Evolutionary conservation across 2,888 invertebrate genomes (phyloP).

Genomic region (Glyphotaelius pellucidus): DNA sequence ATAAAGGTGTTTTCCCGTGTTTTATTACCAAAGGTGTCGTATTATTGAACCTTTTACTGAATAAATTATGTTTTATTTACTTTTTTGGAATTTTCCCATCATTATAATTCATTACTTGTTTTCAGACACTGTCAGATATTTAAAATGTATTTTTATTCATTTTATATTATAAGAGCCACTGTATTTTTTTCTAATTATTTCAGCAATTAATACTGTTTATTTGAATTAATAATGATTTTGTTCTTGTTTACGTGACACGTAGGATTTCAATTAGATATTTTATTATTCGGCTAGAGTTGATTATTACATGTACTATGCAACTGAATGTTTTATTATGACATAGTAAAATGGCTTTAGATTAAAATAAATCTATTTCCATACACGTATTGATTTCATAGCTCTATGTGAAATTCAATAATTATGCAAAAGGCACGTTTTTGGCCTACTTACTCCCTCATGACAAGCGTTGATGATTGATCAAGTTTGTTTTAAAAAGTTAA

Average conservation of each 20-base stretch:
- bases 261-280: not conserved
- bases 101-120: conserved; percentile 4
- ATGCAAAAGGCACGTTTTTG: not conserved
- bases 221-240: conserved; percentile 4
- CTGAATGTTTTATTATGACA: not conserved
- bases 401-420: not conserved
- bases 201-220: conserved; percentile 4
- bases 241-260: not conserved
- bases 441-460: not conserved
- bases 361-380: not conserved
- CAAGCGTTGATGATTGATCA: not conserved
- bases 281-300: not conserved
- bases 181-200: conserved; percentile 3
- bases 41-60: not conserved
- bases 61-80: conserved; percentile 2
- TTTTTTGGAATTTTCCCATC: not conserved
- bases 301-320: not conserved
- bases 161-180: not conserved
- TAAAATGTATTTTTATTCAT: not conserved
- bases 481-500: not conserved
- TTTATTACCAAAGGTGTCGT: not conserved
- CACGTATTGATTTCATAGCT: no score
- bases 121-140: not conserved
- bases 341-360: no score
- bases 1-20: not conserved